phyloP scores from a whole-genome alignment of 2,113 vertebrate species.

The Pseudolaguvia tuberculata region DNA sequence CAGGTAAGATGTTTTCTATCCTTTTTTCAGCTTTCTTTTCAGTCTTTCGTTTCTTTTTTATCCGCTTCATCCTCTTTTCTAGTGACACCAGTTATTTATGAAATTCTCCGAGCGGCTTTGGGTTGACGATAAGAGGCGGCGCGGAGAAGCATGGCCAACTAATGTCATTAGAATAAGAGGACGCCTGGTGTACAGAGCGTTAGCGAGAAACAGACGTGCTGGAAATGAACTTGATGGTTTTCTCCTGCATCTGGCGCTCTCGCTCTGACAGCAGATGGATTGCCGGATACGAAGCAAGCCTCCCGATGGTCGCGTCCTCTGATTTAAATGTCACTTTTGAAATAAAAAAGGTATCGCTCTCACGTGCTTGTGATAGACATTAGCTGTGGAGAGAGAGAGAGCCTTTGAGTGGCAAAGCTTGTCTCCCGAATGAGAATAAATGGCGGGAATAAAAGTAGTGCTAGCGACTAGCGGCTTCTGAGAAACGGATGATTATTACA shows the following conservation, averaged over 20 bases:
- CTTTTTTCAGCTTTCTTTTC: conserved; percentile 33
- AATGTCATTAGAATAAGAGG: conserved; percentile 52
- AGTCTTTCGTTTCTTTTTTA: background rate
- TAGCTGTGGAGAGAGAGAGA: conserved; percentile 37
- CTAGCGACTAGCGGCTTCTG: conserved; percentile 1
- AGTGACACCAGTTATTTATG: conserved; percentile 47
- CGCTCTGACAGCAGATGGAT: conserved; percentile 46
- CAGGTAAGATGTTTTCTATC: conserved; percentile 29
- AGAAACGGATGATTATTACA: conserved; percentile 41
- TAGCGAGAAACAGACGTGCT: conserved; percentile 40
- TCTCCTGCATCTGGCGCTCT: conserved; percentile 33
- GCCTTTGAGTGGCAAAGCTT: conserved; percentile 40
- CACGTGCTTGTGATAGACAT: conserved; percentile 48
- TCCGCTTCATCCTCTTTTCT: conserved; percentile 36
- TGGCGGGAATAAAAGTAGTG: conserved; percentile 43
- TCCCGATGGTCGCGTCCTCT: conserved; percentile 35
- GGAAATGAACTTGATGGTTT: conserved; percentile 53
- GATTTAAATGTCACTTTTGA: conserved; percentile 56
- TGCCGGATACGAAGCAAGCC: conserved; percentile 42
- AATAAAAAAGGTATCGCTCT: conserved; percentile 53
- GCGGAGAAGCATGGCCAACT: conserved; percentile 46
- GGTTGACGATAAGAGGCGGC: conserved; percentile 49
- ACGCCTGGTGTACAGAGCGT: conserved; percentile 46
- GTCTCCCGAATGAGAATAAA: conserved; percentile 48
- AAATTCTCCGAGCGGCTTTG: conserved; percentile 47